Evolutionary conservation across 2,113 vertebrate genomes (phyloP), one percentile per base, ranked within the genome.

Genomic region (Propithecus coquereli): DNA sequence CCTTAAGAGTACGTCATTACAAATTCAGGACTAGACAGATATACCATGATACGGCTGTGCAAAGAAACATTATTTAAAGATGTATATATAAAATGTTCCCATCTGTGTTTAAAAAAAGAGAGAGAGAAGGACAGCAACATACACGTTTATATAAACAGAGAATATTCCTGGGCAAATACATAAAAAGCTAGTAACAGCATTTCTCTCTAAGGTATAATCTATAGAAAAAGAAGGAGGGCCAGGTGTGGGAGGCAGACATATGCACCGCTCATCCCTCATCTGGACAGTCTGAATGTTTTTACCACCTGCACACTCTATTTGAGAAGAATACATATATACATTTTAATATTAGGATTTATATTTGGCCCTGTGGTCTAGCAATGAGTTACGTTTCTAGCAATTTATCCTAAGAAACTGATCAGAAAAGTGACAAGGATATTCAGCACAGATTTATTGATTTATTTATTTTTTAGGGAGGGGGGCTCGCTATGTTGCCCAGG

Each of bases 111-210:
- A 79, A 87, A 91, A 77, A 81, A 37, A 54, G 74, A 12, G 37
- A 11, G 61, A 76, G 25, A 25, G 47, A 43, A 90, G 20, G 90
- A 83, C 14, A 90, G 61, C 82, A 93, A 82, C 32, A 90, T 9
- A 43, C 61, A 73, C 18, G 63, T 91, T 95, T 91, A 93, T 70
- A 43, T 74, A 91, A 84, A 95, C 79, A 86, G 1, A 84, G 59
- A 40, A 5, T 59, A 73, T 81, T 93, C 94, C 84, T 83, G 37
- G 61, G 82, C 37, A 88, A 95, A 93, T 32, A 80, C 25, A 83
- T 70, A 77, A 37, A 77, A 87, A 52, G 43, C 8, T 10, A 86
- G 47, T 66, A 54, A 54, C 10, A 8, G 54, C 37, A 40, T 52
- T 95, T 16, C 34, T n/a, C 52, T 77, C 52, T 12, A 52, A 65